phyloP scores from a whole-genome alignment of 2,797 vertebrate species.

The Protosalanx chinensis region DNA sequence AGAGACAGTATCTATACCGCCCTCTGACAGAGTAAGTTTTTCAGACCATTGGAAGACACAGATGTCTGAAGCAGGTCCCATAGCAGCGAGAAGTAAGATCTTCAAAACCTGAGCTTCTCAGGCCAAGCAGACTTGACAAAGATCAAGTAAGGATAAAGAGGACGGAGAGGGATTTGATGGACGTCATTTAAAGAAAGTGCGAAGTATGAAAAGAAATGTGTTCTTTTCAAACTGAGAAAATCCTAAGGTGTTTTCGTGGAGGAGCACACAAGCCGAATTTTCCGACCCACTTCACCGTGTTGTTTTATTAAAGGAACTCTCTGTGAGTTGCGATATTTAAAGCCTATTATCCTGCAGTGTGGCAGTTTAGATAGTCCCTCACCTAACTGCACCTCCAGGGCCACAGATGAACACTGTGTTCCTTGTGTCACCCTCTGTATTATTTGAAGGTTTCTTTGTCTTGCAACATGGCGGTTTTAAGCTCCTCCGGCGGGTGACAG shows the following conservation, averaged over 20 bases:
- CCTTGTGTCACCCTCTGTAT: conserved; percentile 11
- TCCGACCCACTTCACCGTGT: not conserved
- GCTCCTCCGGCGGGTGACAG: conserved; percentile 46
- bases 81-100: not conserved
- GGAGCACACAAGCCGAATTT: not conserved
- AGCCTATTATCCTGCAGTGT: conserved; percentile 4
- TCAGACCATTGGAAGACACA: not conserved
- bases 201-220: not conserved
- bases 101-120: not conserved
- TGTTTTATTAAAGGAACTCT: not conserved
- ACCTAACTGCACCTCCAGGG: conserved; percentile 9
- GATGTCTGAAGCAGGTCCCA: not conserved
- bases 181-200: not conserved
- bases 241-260: not conserved
- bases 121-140: too few species aligned
- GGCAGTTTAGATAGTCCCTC: conserved; percentile 8
- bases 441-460: conserved; percentile 35
- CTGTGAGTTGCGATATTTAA: conserved; percentile 17
- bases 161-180: too few species aligned
- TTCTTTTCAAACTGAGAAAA: not conserved
- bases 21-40: not conserved
- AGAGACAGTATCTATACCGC: not conserved
- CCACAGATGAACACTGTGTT: conserved; percentile 9
- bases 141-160: too few species aligned
- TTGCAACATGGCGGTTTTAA: conserved; percentile 38